Evolutionary conservation across 1,140 invertebrate genomes (phyloP), one percentile per base, ranked within the genome.

Genomic region (Papilio aristodemus): DNA sequence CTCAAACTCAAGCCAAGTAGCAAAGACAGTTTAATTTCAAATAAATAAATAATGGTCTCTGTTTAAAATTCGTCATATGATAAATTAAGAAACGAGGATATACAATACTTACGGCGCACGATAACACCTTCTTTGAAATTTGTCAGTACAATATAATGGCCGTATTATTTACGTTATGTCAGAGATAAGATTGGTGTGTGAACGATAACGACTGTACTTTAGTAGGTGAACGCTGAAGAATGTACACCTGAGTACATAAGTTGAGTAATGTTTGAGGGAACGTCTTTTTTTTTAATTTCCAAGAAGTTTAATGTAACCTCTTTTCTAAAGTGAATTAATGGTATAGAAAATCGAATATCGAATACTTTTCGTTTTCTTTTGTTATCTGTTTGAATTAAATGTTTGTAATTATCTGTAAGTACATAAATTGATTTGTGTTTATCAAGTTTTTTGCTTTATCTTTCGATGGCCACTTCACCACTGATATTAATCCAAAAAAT

Each of bases 151-250:
- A 25, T 39, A 13, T 54, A 54, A 54, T 54, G 19, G 46, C 9
- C 4, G 46, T 54, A 54, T 50, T 50, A 50, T 54, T 54, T 54
- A 54, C 46, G n/a, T 54, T 54, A 54, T 54, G 46, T 54, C 46
- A 54, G 19, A 22, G 46, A 54, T 54, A 54, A 54, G 46, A 54
- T 54, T 22, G 22, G 11, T 54, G 46, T 54, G 46, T 54, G 46
- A 54, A 54, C 46, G 46, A 54, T 54, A 54, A 54, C 46, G 19
- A 2, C 46, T 54, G 22, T 54, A 22, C 46, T n/a, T n/a, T 17
- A 54, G 27, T 32, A 32, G 46, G 46, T 54, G 19, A 19, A 11
- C 46, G 46, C 46, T 46, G 14, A 54, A 54, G 46, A 54, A 54
- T 54, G 46, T 54, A 54, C 46, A 54, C 46, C 46, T 54, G 46